Base-by-base conservation (phyloP, 2,797 vertebrate species). In the Sebastes iracundus region DNA sequence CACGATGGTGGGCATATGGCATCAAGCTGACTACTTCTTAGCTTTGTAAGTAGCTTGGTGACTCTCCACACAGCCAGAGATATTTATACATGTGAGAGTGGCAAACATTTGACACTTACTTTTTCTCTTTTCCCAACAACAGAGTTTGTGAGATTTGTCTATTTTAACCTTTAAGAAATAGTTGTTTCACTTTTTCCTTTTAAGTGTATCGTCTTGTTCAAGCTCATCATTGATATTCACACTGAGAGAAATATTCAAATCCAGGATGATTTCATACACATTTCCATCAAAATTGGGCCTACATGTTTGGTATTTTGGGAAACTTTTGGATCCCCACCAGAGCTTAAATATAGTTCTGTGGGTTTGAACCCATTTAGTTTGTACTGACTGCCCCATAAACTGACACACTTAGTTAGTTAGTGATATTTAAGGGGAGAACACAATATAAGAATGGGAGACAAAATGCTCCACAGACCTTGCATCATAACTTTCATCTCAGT, bases 41-140 rank as follows among this genome's bases (percentile, higher is more conserved):
- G 30, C 27, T 78, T 66, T 35, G 20, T 13, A 56, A 33, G 5
- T 11, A 27, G 13, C 65, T 59, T 38, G 27, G 28, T 49, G 18
- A 22, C 66, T 60, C 28, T 53, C 6, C 42, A 9, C 7, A 55
- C 65, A 22, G 18, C 28, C 56, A 33, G 67, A 66, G 46, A 62
- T 61, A 75, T 72, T 56, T 59, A 33, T 53, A 81, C 72, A 77
- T 66, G 38, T 80, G 52, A 33, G n/a, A 58, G 11, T 9, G 7
- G 30, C 27, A 20, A 61, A 46, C 6, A 72, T 22, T 33, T 53
- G 33, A 67, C 22, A 27, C 14, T 42, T 23, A 7, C 2, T 53
- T 33, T 60, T 46, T 68, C 33, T 49, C 14, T 59, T 71, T 46
- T 72, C 10, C n/a, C 55, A 65, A 62, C 14, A 18, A 38, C n/a